phyloP scores from a whole-genome alignment of 2,797 vertebrate species.

The Tolypeutes matacus region DNA sequence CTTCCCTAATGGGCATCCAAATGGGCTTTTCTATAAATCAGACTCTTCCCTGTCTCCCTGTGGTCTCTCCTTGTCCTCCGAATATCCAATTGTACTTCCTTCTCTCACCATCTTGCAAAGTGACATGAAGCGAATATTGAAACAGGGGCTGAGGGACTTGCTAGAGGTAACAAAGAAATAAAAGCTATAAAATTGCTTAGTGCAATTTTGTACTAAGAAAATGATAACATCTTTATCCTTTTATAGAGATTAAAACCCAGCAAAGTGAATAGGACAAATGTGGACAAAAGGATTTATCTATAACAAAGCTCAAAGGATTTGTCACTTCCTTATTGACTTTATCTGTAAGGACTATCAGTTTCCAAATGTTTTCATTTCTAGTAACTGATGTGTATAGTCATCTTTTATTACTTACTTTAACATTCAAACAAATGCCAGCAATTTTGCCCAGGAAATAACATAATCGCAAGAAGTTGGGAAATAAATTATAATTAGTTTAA shows the following conservation, averaged over 20 bases:
- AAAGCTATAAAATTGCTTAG: neutral
- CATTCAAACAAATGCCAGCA: conserved; percentile 55
- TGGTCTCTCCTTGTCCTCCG: neutral
- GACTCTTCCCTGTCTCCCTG: neutral
- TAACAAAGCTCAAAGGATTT: neutral
- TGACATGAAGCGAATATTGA: neutral
- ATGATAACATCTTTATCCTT: neutral
- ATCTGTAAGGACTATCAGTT: neutral
- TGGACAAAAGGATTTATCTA: conserved; percentile 1
- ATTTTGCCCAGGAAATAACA: conserved; percentile 65
- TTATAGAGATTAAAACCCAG: neutral
- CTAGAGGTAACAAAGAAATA: neutral
- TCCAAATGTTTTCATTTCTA: conserved; percentile 57
- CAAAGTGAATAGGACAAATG: neutral
- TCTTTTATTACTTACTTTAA: conserved; percentile 62
- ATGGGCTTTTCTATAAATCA: neutral
- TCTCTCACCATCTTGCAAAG: neutral
- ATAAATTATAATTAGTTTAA: conserved; percentile 32
- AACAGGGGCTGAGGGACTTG: neutral
- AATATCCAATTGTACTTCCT: neutral
- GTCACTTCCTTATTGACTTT: conserved; percentile 63
- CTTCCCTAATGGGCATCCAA: neutral
- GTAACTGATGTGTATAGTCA: neutral
- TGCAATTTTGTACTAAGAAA: neutral
- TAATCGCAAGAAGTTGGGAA: conserved; percentile 16